phyloP scores from a whole-genome alignment of 2,797 vertebrate genomes.

The Apodemus agrarius region DNA sequence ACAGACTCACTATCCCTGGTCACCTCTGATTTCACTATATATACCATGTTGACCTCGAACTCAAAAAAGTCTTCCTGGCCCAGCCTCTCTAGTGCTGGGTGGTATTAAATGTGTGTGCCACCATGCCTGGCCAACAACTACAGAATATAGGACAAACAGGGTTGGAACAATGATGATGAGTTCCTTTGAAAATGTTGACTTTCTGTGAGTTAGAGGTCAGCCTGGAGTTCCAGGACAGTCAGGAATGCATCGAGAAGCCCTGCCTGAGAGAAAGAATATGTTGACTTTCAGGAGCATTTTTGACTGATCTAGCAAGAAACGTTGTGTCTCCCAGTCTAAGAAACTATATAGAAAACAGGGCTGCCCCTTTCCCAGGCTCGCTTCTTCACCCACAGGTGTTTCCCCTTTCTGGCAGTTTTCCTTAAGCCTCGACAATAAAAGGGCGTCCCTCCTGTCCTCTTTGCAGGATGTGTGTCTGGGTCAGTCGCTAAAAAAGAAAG shows the following conservation, averaged over 20 bases:
- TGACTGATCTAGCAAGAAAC: neutral
- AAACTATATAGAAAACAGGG: neutral
- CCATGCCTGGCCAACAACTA: neutral
- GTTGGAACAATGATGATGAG: slow-evolving; percentile 34
- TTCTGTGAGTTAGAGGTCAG: neutral
- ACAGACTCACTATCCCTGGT: neutral
- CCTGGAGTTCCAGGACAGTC: neutral
- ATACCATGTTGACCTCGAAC: neutral
- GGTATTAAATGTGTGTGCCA: neutral
- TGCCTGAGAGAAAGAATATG: neutral
- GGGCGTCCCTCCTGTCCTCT: slow-evolving; percentile 47
- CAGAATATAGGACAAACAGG: neutral
- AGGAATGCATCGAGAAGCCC: neutral
- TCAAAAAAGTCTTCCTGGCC: neutral
- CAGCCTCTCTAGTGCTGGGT: neutral
- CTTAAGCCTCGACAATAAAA: slow-evolving; percentile 56
- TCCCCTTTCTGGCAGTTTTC: slow-evolving; percentile 51
- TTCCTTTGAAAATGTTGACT: slow-evolving; percentile 36
- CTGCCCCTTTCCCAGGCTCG: neutral
- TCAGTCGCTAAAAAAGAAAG: slow-evolving; percentile 55
- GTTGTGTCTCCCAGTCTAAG: neutral
- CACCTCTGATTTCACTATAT: neutral
- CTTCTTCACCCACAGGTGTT: slow-evolving; percentile 63
- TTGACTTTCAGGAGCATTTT: neutral
- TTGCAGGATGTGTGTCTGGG: slow-evolving; percentile 59